phyloP scores from a whole-genome alignment of 2,797 vertebrate species.

The Gambusia yucatana region DNA sequence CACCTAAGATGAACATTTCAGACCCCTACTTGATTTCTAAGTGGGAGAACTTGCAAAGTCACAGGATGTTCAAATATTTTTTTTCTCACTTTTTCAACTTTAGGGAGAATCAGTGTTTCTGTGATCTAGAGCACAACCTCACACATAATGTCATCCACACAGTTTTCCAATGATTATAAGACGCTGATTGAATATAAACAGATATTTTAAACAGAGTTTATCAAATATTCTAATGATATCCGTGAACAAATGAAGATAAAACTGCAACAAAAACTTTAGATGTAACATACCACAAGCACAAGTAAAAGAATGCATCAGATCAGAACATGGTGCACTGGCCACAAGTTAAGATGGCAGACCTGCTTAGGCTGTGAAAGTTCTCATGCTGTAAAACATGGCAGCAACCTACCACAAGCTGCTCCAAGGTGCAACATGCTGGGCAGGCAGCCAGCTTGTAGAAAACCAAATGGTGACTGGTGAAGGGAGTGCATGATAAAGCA shows the following conservation, averaged over 20 bases:
- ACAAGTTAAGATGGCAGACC: not conserved
- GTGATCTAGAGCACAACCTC: not conserved
- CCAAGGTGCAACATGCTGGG: not conserved
- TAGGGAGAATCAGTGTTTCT: not conserved
- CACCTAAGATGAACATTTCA: no score
- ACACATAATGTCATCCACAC: not conserved
- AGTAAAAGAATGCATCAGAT: not conserved
- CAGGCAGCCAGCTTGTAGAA: not conserved
- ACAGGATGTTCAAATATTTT: no score
- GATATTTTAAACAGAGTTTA: not conserved
- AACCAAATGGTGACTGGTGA: conserved; percentile 3
- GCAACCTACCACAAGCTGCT: not conserved
- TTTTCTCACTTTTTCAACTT: not conserved
- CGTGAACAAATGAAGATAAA: not conserved
- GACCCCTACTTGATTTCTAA: no score
- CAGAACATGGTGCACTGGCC: not conserved
- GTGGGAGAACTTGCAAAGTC: no score
- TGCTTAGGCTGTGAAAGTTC: not conserved
- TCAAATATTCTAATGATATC: not conserved
- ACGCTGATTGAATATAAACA: not conserved
- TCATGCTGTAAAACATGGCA: not conserved
- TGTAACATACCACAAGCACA: not conserved
- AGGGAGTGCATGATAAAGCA: not conserved
- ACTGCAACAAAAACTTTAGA: not conserved
- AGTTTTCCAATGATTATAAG: not conserved